Evolutionary conservation across 2,113 vertebrate genomes (phyloP).

Genomic region (Vombatus ursinus): DNA sequence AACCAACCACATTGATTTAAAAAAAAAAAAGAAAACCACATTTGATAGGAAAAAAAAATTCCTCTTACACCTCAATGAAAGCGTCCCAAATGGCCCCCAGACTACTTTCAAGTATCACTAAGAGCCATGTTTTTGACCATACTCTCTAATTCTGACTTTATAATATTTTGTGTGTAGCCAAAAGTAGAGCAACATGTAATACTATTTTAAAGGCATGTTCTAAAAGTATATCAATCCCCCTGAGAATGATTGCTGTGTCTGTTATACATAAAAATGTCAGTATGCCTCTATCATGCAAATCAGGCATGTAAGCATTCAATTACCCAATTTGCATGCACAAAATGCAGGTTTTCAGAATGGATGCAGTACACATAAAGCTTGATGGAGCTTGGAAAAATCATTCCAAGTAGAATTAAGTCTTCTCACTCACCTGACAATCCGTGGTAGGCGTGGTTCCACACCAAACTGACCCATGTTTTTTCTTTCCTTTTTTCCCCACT

Average conservation of each 20-base stretch:
- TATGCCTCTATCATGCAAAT: slow-evolving; percentile 36
- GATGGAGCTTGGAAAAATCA: neutral
- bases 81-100: neutral
- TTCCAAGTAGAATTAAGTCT: neutral
- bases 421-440: neutral
- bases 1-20: neutral
- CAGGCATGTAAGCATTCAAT: slow-evolving; percentile 21
- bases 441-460: neutral
- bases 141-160: slow-evolving; percentile 30
- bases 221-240: slow-evolving; percentile 22
- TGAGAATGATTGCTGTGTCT: slow-evolving; percentile 20
- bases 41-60: neutral
- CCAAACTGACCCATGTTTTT: neutral
- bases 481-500: neutral
- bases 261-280: slow-evolving; percentile 55
- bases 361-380: neutral
- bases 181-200: neutral
- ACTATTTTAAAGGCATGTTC: slow-evolving; percentile 47
- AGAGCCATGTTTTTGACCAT: slow-evolving; percentile 5
- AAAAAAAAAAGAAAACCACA: neutral
- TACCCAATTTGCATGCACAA: slow-evolving; percentile 21
- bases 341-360: slow-evolving; percentile 18
- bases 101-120: neutral
- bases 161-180: slow-evolving; percentile 34
- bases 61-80: slow-evolving; percentile 9